These are phyloP conservation scores for Congeria kusceri DNA, from an alignment of 2,888 invertebrate species.

Conservation along the genomic window DNA sequence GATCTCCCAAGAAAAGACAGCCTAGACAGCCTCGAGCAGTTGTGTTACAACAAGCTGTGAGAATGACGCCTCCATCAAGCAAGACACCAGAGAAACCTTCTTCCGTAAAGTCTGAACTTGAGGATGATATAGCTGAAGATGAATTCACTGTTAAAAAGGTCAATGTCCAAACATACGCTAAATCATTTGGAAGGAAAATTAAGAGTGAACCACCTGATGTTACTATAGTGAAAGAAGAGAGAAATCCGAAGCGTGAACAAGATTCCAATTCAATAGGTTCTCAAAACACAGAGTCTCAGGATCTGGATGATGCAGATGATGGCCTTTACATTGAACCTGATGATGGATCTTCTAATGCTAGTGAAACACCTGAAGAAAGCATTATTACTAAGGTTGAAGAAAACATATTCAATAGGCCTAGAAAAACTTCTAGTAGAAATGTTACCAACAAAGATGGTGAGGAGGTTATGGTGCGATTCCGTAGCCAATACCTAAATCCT, in stretches of 20 bases:
- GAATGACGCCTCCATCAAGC: slow-evolving; percentile 23
- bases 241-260: slow-evolving; percentile 6
- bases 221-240: slow-evolving; percentile 3
- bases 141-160: slow-evolving; percentile 58
- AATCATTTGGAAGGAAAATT: slow-evolving; percentile 55
- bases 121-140: slow-evolving; percentile 47
- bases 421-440: slow-evolving; percentile 18
- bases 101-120: slow-evolving; percentile 30
- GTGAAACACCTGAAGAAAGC: slow-evolving; percentile 16
- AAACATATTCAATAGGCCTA: slow-evolving; percentile 45
- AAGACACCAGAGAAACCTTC: slow-evolving; percentile 21
- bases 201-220: slow-evolving; percentile 8
- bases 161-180: slow-evolving; percentile 64
- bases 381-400: slow-evolving; percentile 40
- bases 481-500: slow-evolving; percentile 70
- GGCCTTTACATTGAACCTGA: slow-evolving; percentile 60
- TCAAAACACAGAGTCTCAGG: slow-evolving; percentile 45
- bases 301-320: slow-evolving; percentile 50
- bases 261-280: slow-evolving; percentile 8
- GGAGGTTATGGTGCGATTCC: slow-evolving; percentile 66
- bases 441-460: slow-evolving; percentile 42
- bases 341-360: slow-evolving; percentile 49
- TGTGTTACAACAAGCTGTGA: slow-evolving; percentile 59
- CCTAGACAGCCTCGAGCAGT: slow-evolving; percentile 31
- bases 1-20: slow-evolving; percentile 56